Evolutionary conservation across 92 coral and sea anemone genomes (phyloP), one percentile per base, ranked within the genome.

Genomic region (Montipora capitata): DNA sequence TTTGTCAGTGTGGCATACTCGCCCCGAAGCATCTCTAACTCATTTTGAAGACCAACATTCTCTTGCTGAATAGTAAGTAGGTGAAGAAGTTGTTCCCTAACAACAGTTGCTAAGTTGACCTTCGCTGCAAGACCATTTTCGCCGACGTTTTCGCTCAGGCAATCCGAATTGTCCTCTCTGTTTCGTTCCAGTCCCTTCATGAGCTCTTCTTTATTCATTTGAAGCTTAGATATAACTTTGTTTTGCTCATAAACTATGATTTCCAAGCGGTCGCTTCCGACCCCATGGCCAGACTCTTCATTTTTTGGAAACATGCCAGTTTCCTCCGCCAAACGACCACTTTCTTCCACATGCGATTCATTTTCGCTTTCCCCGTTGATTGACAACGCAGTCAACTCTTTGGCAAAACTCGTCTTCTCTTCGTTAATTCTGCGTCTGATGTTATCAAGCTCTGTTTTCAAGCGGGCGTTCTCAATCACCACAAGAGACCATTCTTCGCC

Each of bases 401-500:
- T 69, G 18, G 1, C 76, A 64, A 77, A 65, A 72, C 56, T 65
- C 15, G 16, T 18, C 83, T 76, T 85, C 16, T 85, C 89, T 39
- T 75, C 75, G 18, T 63, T 15, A 15, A 85, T 85, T 15, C 89
- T 72, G 4, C 43, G 40, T 52, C 75, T 51, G 17, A 93, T 92
- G 43, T 81, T 83, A 13, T 85, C 83, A 5, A 90, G 88, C 38
- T 83, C 77, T 51, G 80, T 71, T 16, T 89, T 85, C 85, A 93
- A 78, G 77, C 64, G 76, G 16, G 81, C 85, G 79, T 91, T 93
- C 71, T 90, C 96, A 17, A 90, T 69, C 3, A 93, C 83, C 7
- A 76, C 72, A 18, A 90, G 57, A 18, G 91, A 88, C 96, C 96
- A 93, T 40, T 90, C 67, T 14, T 90, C 96, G 15, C 94, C 93